These are phyloP conservation scores for Lycia hirtaria DNA, from an alignment of 2,888 invertebrate genomes.

Conservation along the genomic window DNA sequence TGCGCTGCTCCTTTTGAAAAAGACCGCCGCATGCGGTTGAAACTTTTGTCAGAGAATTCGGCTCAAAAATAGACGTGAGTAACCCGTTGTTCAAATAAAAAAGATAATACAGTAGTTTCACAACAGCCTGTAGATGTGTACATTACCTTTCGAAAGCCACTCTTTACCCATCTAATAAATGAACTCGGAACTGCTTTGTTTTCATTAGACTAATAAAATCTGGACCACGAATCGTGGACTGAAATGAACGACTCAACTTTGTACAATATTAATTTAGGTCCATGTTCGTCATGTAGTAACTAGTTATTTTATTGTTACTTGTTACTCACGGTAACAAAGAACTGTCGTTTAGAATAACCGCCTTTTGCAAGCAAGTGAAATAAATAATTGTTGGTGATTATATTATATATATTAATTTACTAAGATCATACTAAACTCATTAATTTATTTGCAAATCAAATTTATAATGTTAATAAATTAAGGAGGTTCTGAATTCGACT, in stretches of 20 bases:
- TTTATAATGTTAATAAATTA: no score
- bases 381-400: no score
- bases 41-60: no score
- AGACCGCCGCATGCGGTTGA: no score
- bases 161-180: slow-evolving; percentile 21
- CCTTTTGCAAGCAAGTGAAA: no score
- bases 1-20: no score
- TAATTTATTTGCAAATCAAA: no score
- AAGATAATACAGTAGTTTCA: background rate
- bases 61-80: no score
- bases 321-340: slow-evolving; percentile 38
- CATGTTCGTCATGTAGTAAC: slow-evolving; percentile 24
- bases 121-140: background rate
- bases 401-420: no score
- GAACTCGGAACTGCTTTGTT: slow-evolving; percentile 13
- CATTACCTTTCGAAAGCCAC: slow-evolving; percentile 23
- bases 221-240: slow-evolving; percentile 9
- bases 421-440: no score
- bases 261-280: slow-evolving; percentile 31
- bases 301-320: background rate
- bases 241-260: slow-evolving; percentile 36
- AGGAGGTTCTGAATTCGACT: no score
- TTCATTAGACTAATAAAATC: slow-evolving; percentile 28
- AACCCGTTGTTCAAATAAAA: no score
- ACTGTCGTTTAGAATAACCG: slow-evolving; percentile 34